Evolutionary conservation across 2,888 invertebrate species (phyloP).

Genomic region (Caenorhabditis becei): DNA sequence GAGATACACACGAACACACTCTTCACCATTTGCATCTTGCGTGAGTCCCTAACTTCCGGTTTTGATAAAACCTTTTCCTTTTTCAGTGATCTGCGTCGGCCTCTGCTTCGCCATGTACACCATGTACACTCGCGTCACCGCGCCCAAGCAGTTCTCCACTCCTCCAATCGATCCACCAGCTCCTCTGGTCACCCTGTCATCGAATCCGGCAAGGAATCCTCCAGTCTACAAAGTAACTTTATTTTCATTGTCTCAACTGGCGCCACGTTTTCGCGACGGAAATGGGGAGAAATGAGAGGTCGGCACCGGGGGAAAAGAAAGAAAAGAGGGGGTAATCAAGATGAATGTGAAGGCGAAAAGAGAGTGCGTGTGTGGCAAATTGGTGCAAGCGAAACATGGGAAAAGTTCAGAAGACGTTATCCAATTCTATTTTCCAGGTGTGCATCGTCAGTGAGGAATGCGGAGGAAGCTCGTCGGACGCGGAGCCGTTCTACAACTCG

Average conservation of each 20-base stretch:
- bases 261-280: conserved; percentile 29
- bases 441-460: conserved; percentile 43
- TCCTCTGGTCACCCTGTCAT: neutral
- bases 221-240: conserved; percentile 40
- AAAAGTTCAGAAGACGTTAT: neutral
- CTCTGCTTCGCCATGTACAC: conserved; percentile 5
- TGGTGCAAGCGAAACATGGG: neutral
- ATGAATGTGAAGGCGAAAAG: conserved; percentile 11
- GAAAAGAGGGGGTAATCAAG: conserved; percentile 28
- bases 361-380: neutral
- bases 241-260: conserved; percentile 9
- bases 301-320: conserved; percentile 9
- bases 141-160: neutral
- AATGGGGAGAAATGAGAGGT: conserved; percentile 2
- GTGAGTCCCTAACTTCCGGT: neutral
- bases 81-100: conserved; percentile 28
- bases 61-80: neutral
- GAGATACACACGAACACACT: neutral
- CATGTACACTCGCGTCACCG: conserved; percentile 16
- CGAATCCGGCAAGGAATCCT: neutral
- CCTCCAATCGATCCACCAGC: neutral
- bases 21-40: neutral
- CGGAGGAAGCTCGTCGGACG: conserved; percentile 10
- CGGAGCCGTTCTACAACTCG: conserved; percentile 9
- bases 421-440: conserved; percentile 45